Conservation (phyloP, 2,797 vertebrate genomes). For the Tolypeutes matacus region DNA sequence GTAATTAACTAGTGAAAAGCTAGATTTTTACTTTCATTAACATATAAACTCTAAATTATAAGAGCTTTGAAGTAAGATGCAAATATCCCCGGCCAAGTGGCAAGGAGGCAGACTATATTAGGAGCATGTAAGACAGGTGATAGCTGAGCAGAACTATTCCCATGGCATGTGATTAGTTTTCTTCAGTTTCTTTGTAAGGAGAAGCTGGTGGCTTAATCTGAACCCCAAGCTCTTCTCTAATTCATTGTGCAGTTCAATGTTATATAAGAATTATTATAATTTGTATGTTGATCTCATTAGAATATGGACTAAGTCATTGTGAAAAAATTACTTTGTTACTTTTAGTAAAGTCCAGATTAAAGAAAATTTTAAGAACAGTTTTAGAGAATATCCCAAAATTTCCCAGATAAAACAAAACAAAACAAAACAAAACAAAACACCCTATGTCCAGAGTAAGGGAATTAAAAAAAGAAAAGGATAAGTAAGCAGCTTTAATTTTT, state of each 20-base stretch:
- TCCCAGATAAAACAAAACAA: background rate
- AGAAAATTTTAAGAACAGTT: background rate
- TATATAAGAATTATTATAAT: background rate
- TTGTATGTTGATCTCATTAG: background rate
- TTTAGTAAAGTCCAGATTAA: background rate
- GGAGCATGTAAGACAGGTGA: background rate
- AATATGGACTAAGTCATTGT: background rate
- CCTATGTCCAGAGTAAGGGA: background rate
- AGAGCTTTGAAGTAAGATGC: background rate
- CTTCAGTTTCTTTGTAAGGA: background rate
- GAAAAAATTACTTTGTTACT: background rate
- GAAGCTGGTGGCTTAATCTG: background rate
- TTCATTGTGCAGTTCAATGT: background rate
- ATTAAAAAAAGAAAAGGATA: background rate
- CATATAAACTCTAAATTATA: background rate
- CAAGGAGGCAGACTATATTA: background rate
- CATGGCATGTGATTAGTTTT: too few species aligned
- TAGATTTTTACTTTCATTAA: background rate
- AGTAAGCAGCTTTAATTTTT: background rate
- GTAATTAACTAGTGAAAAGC: background rate
- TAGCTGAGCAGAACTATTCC: background rate
- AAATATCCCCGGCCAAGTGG: too few species aligned
- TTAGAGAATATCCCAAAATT: background rate
- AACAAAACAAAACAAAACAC: background rate
- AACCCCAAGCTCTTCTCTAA: background rate